Base-by-base conservation (phyloP, 2,888 invertebrate species). In the Pseudoips prasinana region DNA sequence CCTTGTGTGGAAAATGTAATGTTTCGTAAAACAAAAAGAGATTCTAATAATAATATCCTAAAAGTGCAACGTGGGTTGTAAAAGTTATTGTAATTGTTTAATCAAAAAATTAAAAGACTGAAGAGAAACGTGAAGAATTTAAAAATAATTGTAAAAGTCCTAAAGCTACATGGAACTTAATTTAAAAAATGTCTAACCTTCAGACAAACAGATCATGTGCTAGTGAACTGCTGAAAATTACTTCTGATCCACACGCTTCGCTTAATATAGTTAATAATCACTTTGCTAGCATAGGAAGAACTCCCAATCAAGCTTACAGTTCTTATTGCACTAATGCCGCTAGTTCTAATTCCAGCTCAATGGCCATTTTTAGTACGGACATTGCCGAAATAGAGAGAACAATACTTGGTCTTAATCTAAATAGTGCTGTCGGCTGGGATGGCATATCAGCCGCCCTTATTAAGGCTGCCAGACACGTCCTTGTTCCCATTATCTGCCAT, bases 391-490 rank as follows among this genome's bases (percentile, higher is more conserved):
- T n/a, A n/a, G n/a, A n/a, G n/a, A n/a, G n/a, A n/a, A n/a, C n/a
- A n/a, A n/a, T n/a, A n/a, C 6, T 23, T 1, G 17, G 17, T 17
- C 29, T 43, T 1, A 30, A 33, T 22, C 2, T 7, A 0, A 25
- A 33, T 3, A 14, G 35, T 25, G 33, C 39, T 7, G 25, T 29
- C 9, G 39, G 36, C 2, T 44, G 39, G n/a, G n/a, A n/a, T n/a
- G n/a, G n/a, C n/a, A n/a, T n/a, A n/a, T n/a, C n/a, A n/a, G n/a
- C n/a, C n/a, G n/a, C n/a, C n/a, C n/a, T n/a, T n/a, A n/a, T n/a
- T n/a, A n/a, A n/a, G n/a, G n/a, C n/a, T n/a, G n/a, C n/a, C n/a
- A n/a, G n/a, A n/a, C n/a, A n/a, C n/a, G n/a, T n/a, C n/a, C n/a
- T n/a, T n/a, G n/a, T n/a, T n/a, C n/a, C n/a, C n/a, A n/a, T n/a